phyloP scores from a whole-genome alignment of 2,113 vertebrate species.

The Trachemys scripta region DNA sequence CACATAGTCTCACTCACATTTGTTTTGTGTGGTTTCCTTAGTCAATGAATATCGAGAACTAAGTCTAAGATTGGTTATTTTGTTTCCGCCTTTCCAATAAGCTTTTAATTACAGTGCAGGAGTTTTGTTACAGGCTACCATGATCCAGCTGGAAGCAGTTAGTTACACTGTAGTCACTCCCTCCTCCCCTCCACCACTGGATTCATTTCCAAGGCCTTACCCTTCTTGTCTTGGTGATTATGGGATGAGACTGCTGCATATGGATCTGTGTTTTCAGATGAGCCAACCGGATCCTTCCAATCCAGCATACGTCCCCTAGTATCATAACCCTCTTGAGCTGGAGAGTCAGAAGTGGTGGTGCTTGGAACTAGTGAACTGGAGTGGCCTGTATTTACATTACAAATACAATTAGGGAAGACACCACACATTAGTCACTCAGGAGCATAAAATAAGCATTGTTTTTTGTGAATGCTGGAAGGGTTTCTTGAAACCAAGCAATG shows the following conservation, averaged over 20 bases:
- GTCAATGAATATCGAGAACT: constrained; percentile 38
- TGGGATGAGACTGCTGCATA: constrained; percentile 95
- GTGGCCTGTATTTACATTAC: constrained; percentile 93
- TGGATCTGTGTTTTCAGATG: constrained; percentile 94
- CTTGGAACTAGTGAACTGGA: constrained; percentile 91
- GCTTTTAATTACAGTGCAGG: constrained; percentile 56
- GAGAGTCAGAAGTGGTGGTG: constrained; percentile 88
- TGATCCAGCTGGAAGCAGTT: constrained; percentile 91
- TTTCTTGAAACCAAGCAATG: background rate
- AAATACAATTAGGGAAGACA: constrained; percentile 85
- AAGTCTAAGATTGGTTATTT: constrained; percentile 38
- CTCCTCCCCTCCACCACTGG: constrained; percentile 76
- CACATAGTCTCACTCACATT: constrained; percentile 48
- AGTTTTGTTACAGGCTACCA: constrained; percentile 55
- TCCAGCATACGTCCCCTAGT: constrained; percentile 91
- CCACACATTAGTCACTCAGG: constrained; percentile 67
- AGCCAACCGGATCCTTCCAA: constrained; percentile 89
- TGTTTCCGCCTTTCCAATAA: constrained; percentile 66
- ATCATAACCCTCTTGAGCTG: constrained; percentile 86
- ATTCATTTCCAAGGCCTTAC: constrained; percentile 98
- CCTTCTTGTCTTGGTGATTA: constrained; percentile 96
- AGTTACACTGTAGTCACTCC: constrained; percentile 83
- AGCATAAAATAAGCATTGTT: background rate
- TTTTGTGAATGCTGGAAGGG: accelerated
- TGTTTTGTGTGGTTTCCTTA: constrained; percentile 80